These are phyloP conservation scores for Heliopora coerulea DNA, from an alignment of 92 coral and sea anemone species.

Conservation along the genomic window DNA sequence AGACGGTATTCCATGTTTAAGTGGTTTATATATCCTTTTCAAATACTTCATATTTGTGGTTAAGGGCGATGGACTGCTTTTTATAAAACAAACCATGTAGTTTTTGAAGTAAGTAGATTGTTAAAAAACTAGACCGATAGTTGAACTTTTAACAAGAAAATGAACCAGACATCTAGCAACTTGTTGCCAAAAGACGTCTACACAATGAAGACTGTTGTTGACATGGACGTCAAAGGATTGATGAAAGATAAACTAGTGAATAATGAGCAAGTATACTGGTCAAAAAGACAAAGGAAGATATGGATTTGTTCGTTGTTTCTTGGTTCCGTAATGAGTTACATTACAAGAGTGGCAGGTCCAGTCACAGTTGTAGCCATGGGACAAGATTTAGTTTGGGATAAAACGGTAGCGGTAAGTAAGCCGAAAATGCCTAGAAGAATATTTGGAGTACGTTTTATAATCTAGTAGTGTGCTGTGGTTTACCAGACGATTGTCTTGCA, in stretches of 20 bases:
- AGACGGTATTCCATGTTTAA: too few species aligned
- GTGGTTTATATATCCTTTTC: too few species aligned
- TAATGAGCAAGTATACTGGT: constrained; percentile 60
- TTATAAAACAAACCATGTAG: too few species aligned
- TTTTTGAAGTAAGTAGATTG: too few species aligned
- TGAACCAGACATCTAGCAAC: too few species aligned
- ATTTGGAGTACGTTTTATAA: not conserved
- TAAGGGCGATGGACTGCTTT: too few species aligned
- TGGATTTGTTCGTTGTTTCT: constrained; percentile 85
- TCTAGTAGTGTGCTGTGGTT: not conserved
- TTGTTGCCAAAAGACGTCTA: not conserved
- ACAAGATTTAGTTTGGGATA: constrained; percentile 84
- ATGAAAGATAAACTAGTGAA: constrained; percentile 35
- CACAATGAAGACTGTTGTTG: not conserved
- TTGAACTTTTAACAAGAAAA: too few species aligned
- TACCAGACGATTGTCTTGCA: too few species aligned
- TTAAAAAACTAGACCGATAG: too few species aligned
- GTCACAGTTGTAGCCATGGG: constrained; percentile 93
- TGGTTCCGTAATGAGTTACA: constrained; percentile 79
- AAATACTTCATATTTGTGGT: too few species aligned
- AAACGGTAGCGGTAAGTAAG: constrained; percentile 80
- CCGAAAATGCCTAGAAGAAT: not conserved
- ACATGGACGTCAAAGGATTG: constrained; percentile 39
- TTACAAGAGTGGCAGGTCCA: constrained; percentile 84
- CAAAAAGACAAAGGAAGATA: constrained; percentile 62